phyloP scores from a whole-genome alignment of 1,140 invertebrate genomes.

The Atta cephalotes region DNA sequence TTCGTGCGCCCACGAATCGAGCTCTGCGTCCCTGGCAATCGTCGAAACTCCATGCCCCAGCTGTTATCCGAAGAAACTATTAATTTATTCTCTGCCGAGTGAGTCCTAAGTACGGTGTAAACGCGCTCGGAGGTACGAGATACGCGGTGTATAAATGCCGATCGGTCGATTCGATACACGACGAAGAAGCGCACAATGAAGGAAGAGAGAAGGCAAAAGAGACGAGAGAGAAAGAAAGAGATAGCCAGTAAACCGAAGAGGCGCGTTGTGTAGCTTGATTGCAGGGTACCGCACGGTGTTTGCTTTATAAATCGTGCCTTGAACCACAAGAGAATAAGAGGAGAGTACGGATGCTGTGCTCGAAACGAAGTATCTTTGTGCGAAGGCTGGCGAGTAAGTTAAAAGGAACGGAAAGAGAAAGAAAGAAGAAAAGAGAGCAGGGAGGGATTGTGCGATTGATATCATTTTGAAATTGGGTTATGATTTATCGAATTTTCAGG shows the following conservation, averaged over 20 bases:
- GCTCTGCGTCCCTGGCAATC: constrained; percentile 76
- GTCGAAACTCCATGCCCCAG: constrained; percentile 79
- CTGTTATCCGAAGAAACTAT: constrained; percentile 82
- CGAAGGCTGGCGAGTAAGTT: constrained; percentile 8
- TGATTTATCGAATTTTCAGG: constrained; percentile 81
- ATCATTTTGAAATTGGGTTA: constrained; percentile 80
- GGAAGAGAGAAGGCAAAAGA: constrained; percentile 24
- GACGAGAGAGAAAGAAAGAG: neutral
- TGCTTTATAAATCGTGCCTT: constrained; percentile 85
- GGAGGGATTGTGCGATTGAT: constrained; percentile 76
- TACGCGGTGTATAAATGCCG: constrained; percentile 73
- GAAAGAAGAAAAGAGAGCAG: neutral
- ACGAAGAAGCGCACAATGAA: constrained; percentile 55
- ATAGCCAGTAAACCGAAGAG: constrained; percentile 66
- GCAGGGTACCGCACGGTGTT: constrained; percentile 84
- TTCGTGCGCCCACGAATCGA: constrained; percentile 34
- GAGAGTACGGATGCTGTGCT: constrained; percentile 42
- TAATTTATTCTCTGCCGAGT: constrained; percentile 83
- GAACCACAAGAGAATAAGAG: constrained; percentile 73
- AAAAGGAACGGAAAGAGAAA: constrained; percentile 56
- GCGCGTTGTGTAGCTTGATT: constrained; percentile 81
- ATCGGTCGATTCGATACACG: constrained; percentile 78
- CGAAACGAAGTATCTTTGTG: constrained; percentile 26
- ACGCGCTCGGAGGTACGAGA: constrained; percentile 81
- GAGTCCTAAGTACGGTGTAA: constrained; percentile 83